Percentiles rank a stretch among this genome's conserved stretches.
These are phyloP conservation scores for Paraescarpia echinospica DNA, from an alignment of 1,140 invertebrate genomes.

Conservation along the genomic window DNA sequence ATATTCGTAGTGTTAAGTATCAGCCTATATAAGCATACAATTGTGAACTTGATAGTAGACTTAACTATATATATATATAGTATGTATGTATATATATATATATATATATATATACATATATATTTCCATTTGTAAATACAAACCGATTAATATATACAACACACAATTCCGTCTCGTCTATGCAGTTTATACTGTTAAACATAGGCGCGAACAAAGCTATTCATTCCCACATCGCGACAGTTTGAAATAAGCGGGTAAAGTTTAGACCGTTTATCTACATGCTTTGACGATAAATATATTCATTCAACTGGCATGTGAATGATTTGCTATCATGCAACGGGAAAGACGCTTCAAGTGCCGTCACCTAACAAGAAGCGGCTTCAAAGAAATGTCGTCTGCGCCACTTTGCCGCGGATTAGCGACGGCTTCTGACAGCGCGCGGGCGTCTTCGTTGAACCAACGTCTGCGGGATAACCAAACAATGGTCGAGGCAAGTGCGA, in stretches of 20 bases:
- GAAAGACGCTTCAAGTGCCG: not conserved
- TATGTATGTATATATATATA: slow-evolving; percentile 17
- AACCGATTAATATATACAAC: not conserved
- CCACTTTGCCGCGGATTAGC: not conserved
- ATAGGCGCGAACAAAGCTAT: not conserved
- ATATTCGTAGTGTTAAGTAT: too few species aligned
- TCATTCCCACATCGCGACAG: not conserved
- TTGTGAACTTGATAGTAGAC: not conserved
- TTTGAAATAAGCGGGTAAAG: not conserved
- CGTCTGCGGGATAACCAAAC: not conserved
- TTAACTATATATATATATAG: slow-evolving; percentile 14
- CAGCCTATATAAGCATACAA: not conserved
- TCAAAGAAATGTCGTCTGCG: not conserved
- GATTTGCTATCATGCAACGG: not conserved
- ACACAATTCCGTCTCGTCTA: not conserved
- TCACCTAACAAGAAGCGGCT: not conserved
- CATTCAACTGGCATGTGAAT: not conserved
- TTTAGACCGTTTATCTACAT: not conserved
- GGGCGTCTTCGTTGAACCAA: not conserved
- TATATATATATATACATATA: slow-evolving; percentile 3
- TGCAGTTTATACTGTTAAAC: not conserved
- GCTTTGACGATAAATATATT: not conserved
- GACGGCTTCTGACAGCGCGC: not conserved
- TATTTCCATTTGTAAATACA: not conserved
- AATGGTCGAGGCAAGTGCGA: not conserved